Conservation (phyloP, 2,888 invertebrate species). For the Podabrus alpinus region DNA sequence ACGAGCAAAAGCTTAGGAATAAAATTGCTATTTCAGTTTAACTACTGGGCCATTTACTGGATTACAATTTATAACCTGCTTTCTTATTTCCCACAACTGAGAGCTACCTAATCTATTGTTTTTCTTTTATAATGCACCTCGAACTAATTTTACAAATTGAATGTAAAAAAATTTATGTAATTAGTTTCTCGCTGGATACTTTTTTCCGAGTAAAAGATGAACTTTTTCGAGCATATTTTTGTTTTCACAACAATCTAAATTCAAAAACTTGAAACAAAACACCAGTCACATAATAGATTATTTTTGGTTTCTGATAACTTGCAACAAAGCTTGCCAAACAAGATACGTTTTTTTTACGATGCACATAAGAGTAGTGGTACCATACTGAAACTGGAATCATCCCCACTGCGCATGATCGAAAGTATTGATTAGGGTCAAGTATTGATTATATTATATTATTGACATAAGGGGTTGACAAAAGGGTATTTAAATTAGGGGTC, state of each 20-base stretch:
- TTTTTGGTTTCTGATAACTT: not conserved
- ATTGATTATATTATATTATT: no score
- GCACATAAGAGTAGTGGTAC: no score
- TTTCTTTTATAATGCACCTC: not conserved
- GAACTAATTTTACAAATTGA: not conserved
- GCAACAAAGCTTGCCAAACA: not conserved
- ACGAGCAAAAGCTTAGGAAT: constrained; percentile 3
- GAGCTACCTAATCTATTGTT: constrained; percentile 2
- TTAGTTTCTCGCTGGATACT: not conserved
- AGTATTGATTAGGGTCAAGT: no score
- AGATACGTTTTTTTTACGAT: not conserved
- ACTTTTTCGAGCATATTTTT: not conserved
- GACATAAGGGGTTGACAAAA: no score
- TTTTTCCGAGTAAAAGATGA: not conserved
- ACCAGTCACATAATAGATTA: not conserved
- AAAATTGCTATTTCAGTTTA: constrained; percentile 14
- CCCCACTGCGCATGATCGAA: no score
- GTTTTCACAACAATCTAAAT: not conserved
- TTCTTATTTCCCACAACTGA: constrained; percentile 4
- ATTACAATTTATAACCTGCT: constrained; percentile 12
- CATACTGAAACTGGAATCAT: no score
- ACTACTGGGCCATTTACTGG: constrained; percentile 12
- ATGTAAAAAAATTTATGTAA: not conserved
- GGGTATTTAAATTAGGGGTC: no score
- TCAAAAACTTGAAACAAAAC: not conserved